Evolutionary conservation across 1,140 invertebrate genomes (phyloP), one percentile per base, ranked within the genome.

Genomic region (Euwallacea fornicatus): DNA sequence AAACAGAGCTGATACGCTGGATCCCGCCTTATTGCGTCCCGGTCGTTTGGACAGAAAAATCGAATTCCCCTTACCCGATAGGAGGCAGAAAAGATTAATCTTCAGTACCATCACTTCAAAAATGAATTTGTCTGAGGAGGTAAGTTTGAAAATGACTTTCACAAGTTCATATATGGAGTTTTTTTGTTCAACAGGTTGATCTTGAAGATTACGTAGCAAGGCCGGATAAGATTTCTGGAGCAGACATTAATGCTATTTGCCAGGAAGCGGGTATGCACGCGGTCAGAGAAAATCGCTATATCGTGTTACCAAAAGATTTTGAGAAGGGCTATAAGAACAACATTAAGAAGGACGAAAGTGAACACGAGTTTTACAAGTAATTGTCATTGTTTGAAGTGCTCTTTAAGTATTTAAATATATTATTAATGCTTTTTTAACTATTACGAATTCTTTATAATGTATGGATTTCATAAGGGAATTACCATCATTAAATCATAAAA

Each of bases 341-440:
- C 80, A 98, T 98, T 75, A 99, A 99, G 85, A 99, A 99, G 81
- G 97, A 99, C 84, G 97, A 98, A 84, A 95, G 95, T 76, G 97
- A 99, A 86, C 97, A 99, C 79, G 97, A 99, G 83, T 99, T 99
- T 84, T 99, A 99, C 82, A 99, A 98, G 88, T 99, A 97, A 91
- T 33, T 33, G 4, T 33, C 21, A 33, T n/a, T 33, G 21, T 33
- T 33, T 33, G 21, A 33, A 33, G 21, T 33, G 21, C 21, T 33
- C 21, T 33, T 33, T 33, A 33, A 33, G 21, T 33, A 33, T 33
- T 33, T 33, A 4, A 33, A 33, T 33, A 33, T 33, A 33, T 33
- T 33, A 33, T 33, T 33, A 33, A 33, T 33, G 21, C 21, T 33
- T 33, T 33, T 33, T 33, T 33, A 33, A 33, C 21, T 33, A 4